Percentiles rank a stretch among this genome's conserved stretches.
Evolutionary conservation across 2,113 vertebrate genomes (phyloP).

Genomic region (Pedetes capensis): DNA sequence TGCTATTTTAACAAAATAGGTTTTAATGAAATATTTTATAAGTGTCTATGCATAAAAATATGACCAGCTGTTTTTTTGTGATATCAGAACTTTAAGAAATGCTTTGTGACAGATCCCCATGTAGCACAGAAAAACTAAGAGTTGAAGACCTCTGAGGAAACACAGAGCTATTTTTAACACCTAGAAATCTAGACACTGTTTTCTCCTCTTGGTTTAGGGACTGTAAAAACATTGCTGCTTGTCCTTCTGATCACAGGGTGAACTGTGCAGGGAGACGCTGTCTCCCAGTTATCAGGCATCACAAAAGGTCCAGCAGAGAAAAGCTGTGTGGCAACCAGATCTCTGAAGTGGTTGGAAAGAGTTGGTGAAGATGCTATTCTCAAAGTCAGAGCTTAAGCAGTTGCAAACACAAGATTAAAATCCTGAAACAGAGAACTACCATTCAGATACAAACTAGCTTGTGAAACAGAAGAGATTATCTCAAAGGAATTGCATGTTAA

Average conservation of each 20-base stretch:
- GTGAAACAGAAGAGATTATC: neutral
- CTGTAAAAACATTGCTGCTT: neutral
- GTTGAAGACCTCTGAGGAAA: neutral
- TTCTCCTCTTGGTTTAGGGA: neutral
- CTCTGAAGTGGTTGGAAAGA: neutral
- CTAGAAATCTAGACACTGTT: neutral
- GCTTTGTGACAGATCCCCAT: neutral
- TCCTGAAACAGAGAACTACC: neutral
- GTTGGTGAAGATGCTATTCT: neutral
- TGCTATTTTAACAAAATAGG: neutral
- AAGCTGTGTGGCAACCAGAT: neutral
- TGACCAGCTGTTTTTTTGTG: neutral
- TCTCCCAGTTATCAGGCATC: neutral
- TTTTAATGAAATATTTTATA: slow-evolving; percentile 8
- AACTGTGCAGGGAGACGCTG: no score
- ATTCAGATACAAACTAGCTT: neutral
- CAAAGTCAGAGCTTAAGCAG: neutral
- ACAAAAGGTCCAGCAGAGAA: neutral
- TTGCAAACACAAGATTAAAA: neutral
- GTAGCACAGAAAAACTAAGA: neutral
- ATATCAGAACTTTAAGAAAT: neutral
- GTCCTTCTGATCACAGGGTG: neutral
- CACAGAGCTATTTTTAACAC: neutral
- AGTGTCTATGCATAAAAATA: neutral
- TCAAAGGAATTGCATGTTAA: neutral